Evolutionary conservation across 2,888 invertebrate genomes (phyloP).

Genomic region (Geotrupes spiniger): DNA sequence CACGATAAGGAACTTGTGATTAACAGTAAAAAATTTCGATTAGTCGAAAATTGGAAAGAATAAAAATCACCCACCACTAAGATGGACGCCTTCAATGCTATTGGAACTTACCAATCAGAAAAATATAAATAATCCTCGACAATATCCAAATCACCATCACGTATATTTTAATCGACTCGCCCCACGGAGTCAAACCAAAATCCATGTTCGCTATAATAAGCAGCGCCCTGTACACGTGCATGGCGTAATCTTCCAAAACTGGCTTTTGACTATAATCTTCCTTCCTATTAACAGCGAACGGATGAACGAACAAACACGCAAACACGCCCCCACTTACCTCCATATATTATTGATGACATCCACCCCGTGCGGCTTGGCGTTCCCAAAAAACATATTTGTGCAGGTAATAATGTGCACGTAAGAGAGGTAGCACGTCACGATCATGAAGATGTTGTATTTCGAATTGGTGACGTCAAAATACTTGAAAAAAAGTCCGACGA

Average conservation of each 20-base stretch:
- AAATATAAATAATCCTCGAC: slow-evolving; percentile 11
- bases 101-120: not conserved
- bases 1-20: too few relatives aligned
- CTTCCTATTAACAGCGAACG: not conserved
- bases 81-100: too few relatives aligned
- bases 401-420: slow-evolving; percentile 17
- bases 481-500: too few relatives aligned
- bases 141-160: slow-evolving; percentile 6
- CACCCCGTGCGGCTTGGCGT: too few relatives aligned
- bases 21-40: too few relatives aligned
- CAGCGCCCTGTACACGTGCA: not conserved
- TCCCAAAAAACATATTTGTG: slow-evolving; percentile 8
- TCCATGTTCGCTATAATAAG: not conserved
- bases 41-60: too few relatives aligned
- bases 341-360: too few relatives aligned
- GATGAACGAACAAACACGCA: not conserved
- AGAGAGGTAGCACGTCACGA: slow-evolving; percentile 8
- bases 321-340: too few relatives aligned
- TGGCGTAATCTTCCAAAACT: not conserved
- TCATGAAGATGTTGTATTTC: not conserved
- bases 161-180: not conserved
- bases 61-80: too few relatives aligned
- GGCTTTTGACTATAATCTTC: not conserved
- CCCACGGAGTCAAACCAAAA: not conserved
- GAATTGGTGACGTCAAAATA: too few relatives aligned